Base-by-base conservation (phyloP, 2,113 vertebrate genomes). In the Melanocharis versteri region DNA sequence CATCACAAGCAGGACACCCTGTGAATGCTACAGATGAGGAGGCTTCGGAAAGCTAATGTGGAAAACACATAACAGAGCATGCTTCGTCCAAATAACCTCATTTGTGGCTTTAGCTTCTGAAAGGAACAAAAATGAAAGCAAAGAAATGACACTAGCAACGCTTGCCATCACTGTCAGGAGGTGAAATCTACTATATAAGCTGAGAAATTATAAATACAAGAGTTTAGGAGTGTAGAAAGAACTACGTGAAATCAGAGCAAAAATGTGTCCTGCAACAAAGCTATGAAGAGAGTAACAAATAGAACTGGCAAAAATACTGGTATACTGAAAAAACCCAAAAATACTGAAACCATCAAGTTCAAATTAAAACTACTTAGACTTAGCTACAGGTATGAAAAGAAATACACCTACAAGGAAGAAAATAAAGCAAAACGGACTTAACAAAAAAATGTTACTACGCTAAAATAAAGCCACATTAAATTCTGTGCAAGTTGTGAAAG, bases 21-120 rank as follows among this genome's bases (percentile, higher is more conserved):
- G 2, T 20, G 42, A 66, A 61, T 0, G 0, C 33, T 47, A n/a
- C 33, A 62, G 21, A 35, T 19, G 21, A 82, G 51, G 27, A 39
- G 21, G 24, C 22, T 71, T 56, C 0, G 0, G 66, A 71, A 39
- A 56, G 8, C 23, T 17, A 37, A 50, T 4, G 11, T 50, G 57
- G 33, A 68, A 82, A 71, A 68, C 1, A 2, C 5, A 4, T 9
- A 90, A 33, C 13, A 76, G 28, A 17, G 13, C 40, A 57, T 23
- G 15, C 12, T 13, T 48, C 14, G 0, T 37, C 79, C 72, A 83
- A 89, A 50, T 24, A 73, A 48, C 45, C 6, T 64, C 15, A 82
- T 66, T 87, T 0, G 0, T 4, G n/a, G 24, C n/a, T 75, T 92
- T 44, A 70, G 61, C 21, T 89, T 75, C 17, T 19, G n/a, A 83